Evolutionary conservation across 2,888 invertebrate species (phyloP), one percentile per base, ranked within the genome.

Genomic region (Ypsolopha scabrella): DNA sequence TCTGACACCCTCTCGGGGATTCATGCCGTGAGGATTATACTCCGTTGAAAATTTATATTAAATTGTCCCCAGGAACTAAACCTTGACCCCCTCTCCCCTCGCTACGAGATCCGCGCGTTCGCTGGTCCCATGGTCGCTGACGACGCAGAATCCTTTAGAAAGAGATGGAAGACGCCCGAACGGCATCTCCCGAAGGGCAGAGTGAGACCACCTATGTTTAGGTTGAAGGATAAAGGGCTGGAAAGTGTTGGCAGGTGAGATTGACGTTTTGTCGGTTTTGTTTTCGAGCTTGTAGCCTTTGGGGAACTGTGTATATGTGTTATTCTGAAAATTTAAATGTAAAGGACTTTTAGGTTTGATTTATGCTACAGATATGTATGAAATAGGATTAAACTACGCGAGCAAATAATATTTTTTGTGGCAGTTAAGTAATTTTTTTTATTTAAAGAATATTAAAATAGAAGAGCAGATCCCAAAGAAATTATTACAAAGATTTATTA

Each of bases 41-140:
- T n/a, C n/a, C n/a, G n/a, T n/a, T n/a, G n/a, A n/a, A n/a, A n/a
- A n/a, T 34, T 41, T 24, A 46, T 10, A 11, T 8, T 11, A 39
- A 39, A 50, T 36, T 43, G 8, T 24, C 8, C 33, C 0, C 64
- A 94, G 93, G 88, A 87, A 41, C 75, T 92, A 53, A 90, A 90
- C 64, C 67, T 60, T 8, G 91, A 93, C 72, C 91, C 91, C 0
- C 74, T 93, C 8, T 90, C 89, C 60, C 92, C 93, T 0, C 88
- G 91, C 47, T 71, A 92, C 60, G 93, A 94, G 86, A 93, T 95
- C 58, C 90, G 90, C 64, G 97, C 97, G 0, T 92, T 92, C 78
- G 97, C 97, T 7, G 98, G 98, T 0, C 98, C 98, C 13, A 97
- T 97, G 96, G 90, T 90, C 41, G 91, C 91, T 55, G 82, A 87